Conservation (phyloP, 2,888 invertebrate species). For the Aproaerema taeniolella region DNA sequence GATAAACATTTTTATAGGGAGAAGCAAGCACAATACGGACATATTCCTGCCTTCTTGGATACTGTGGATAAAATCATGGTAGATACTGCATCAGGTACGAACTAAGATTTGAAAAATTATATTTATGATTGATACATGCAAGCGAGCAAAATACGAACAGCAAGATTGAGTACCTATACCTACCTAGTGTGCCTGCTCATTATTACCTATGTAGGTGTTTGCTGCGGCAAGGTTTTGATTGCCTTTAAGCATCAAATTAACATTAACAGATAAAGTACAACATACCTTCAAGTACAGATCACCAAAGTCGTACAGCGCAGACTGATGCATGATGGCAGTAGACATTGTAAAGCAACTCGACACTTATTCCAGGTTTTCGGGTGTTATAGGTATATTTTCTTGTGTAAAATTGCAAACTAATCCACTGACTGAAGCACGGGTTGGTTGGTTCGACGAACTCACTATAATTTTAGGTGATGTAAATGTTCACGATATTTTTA, state of each 20-base stretch:
- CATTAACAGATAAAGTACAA: slow-evolving; percentile 21
- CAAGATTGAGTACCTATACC: too few relatives aligned
- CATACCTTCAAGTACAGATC: slow-evolving; percentile 85
- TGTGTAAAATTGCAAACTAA: slow-evolving; percentile 53
- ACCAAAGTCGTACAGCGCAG: slow-evolving; percentile 86
- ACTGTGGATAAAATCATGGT: too few relatives aligned
- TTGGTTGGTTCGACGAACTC: slow-evolving; percentile 58
- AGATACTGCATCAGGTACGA: too few relatives aligned
- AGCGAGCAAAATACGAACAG: too few relatives aligned
- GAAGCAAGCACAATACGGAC: too few relatives aligned
- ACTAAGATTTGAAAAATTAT: too few relatives aligned
- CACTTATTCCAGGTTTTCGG: slow-evolving; percentile 67
- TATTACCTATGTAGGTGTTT: neutral
- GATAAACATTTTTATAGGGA: too few relatives aligned
- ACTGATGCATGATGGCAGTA: slow-evolving; percentile 86
- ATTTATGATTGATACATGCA: too few relatives aligned
- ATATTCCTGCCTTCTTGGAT: too few relatives aligned
- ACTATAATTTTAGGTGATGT: slow-evolving; percentile 60
- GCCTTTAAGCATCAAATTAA: slow-evolving; percentile 2
- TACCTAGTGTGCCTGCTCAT: too few relatives aligned
- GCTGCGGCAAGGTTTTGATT: slow-evolving; percentile 1
- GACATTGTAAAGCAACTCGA: slow-evolving; percentile 79
- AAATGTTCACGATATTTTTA: slow-evolving; percentile 52
- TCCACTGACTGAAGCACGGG: slow-evolving; percentile 71
- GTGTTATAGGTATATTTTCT: slow-evolving; percentile 33